These are phyloP conservation scores for Hyaena hyaena DNA, from an alignment of 2,113 vertebrate genomes.

Conservation along the genomic window DNA sequence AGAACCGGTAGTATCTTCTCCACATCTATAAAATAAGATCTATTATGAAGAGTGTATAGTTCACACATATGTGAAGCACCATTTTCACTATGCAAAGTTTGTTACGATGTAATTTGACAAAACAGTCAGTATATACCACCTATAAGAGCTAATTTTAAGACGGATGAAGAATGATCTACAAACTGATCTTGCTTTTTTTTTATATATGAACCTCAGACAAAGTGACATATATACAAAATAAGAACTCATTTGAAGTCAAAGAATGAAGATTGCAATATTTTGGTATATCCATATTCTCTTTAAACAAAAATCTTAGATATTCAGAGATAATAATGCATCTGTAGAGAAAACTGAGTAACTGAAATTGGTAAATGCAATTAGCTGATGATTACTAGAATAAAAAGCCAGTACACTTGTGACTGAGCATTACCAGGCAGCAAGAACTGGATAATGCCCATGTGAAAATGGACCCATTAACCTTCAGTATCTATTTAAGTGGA, in stretches of 20 bases:
- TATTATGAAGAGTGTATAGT: background rate
- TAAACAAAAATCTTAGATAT: background rate
- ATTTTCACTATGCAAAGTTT: background rate
- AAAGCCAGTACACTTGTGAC: background rate
- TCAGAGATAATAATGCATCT: background rate
- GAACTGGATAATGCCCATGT: background rate
- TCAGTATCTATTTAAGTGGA: background rate
- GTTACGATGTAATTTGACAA: background rate
- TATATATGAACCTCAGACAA: background rate
- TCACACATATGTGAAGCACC: background rate
- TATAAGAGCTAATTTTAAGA: background rate
- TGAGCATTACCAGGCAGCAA: background rate
- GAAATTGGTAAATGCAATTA: slow-evolving; percentile 35
- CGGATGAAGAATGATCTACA: background rate
- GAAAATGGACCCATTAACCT: slow-evolving; percentile 24
- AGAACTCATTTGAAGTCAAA: background rate
- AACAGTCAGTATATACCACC: background rate
- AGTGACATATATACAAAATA: background rate
- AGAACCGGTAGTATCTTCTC: background rate
- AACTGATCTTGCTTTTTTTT: background rate
- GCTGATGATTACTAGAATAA: background rate
- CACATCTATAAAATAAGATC: background rate
- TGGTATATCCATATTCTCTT: background rate
- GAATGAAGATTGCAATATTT: background rate
- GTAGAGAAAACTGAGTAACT: slow-evolving; percentile 21